Evolutionary conservation across 2,797 vertebrate species (phyloP), one percentile per base, ranked within the genome.

Genomic region (Lithobates pipiens): DNA sequence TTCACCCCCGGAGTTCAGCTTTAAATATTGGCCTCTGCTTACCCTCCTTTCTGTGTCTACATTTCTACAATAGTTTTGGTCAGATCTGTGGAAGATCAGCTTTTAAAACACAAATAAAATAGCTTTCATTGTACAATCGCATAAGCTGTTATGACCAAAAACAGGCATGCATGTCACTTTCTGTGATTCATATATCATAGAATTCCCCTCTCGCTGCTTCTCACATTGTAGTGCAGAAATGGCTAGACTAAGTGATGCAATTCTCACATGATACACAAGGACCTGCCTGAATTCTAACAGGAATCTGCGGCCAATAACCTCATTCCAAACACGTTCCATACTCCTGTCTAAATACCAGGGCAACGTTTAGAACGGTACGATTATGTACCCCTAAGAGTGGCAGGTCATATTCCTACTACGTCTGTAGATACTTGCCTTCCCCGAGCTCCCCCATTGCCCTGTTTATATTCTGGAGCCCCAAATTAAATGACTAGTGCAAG

Each of bases 131-230:
- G 27, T 18, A 70, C 13, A 15, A 70, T 36, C 16, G 18, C 68
- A 16, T 70, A 34, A 70, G 68, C 11, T 18, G 18, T 70, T 70
- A 70, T 70, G 68, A 15, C 68, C 68, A 70, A 70, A 70, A 70
- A 70, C 68, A 70, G 68, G 68, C 68, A 70, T 70, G 68, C 18
- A 70, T 70, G 68, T 70, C 68, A 34, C 29, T 70, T 70, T 70
- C 68, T 32, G 7, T 70, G 27, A 54, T 54, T 54, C 16, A 54
- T 54, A 54, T 54, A 54, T 54, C 50, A 54, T 54, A 54, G 11
- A 18, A 54, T 54, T 70, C 27, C 29, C 68, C 6, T 34, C 68
- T 70, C 16, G 6, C 4, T 4, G 67, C 67, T 68, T 27, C 25
- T 68, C 10, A 68, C 67, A 68, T 29, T 69, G 50, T 34, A 70